Percentiles rank a stretch among this genome's conserved stretches.
phyloP scores from a whole-genome alignment of 92 coral and sea anemone species.

The Palythoa grandis region DNA sequence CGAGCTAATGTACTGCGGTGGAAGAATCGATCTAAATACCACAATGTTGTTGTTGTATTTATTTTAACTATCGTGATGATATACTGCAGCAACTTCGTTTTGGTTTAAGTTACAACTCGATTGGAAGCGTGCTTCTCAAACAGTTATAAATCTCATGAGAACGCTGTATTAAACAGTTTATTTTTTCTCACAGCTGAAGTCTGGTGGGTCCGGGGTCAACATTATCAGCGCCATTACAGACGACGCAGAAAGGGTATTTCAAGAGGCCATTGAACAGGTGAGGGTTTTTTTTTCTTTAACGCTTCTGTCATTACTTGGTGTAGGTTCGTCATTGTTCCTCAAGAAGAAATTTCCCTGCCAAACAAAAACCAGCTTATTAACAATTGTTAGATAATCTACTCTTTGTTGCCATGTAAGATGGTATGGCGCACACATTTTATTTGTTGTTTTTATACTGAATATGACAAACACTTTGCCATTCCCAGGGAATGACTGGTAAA shows the following conservation, averaged over 20 bases:
- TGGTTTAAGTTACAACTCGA: neutral
- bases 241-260: constrained; percentile 96
- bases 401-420: no score
- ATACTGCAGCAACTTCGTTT: no score
- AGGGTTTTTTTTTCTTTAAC: neutral
- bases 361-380: no score
- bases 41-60: no score
- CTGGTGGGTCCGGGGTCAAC: constrained; percentile 84
- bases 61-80: no score
- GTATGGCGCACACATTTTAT: neutral
- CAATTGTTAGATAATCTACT: no score
- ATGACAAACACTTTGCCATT: constrained; percentile 3
- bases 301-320: neutral
- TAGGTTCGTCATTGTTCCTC: no score
- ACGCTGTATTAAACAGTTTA: neutral
- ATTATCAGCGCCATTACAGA: constrained; percentile 90
- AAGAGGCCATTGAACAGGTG: constrained; percentile 97
- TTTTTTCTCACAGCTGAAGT: constrained; percentile 65
- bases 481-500: constrained; percentile 96
- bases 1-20: neutral
- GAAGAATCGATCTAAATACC: neutral
- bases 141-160: neutral
- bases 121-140: neutral
- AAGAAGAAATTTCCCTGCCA: no score
- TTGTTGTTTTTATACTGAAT: neutral